A percentile compares a stretch with the other conserved stretches of the same genome.
phyloP scores from a whole-genome alignment of 2,888 invertebrate species.

The Xestia rhomboidea region DNA sequence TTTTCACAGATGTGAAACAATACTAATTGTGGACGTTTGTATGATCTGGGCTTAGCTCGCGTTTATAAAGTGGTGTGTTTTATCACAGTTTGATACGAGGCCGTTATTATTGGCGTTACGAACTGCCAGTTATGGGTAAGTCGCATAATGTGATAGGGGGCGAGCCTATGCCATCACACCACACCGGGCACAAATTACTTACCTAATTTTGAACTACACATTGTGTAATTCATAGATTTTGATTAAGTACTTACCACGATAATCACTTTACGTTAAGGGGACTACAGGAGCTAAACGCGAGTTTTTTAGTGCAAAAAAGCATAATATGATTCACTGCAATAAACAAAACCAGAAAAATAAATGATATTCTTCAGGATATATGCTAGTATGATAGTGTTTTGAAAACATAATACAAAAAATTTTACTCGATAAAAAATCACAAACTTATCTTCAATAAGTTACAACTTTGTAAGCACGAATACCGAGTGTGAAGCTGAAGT shows the following conservation, averaged over 20 bases:
- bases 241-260: background rate
- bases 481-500: background rate
- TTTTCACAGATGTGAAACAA: constrained; percentile 44
- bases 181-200: background rate
- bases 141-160: background rate
- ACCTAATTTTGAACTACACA: background rate
- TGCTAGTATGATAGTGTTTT: too few species aligned
- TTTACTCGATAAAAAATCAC: too few species aligned
- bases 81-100: background rate
- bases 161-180: background rate
- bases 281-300: too few species aligned
- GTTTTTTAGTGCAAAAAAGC: too few species aligned
- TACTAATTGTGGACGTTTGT: constrained; percentile 37
- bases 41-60: constrained; percentile 7
- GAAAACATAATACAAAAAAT: too few species aligned
- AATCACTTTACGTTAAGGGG: background rate
- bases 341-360: too few species aligned
- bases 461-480: background rate
- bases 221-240: background rate
- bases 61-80: background rate
- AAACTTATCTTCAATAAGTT: too few species aligned
- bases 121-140: background rate
- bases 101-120: background rate
- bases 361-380: too few species aligned
- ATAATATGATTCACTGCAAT: too few species aligned